Evolutionary conservation across 2,888 invertebrate species (phyloP).

Genomic region (Drosophila subsilvestris): DNA sequence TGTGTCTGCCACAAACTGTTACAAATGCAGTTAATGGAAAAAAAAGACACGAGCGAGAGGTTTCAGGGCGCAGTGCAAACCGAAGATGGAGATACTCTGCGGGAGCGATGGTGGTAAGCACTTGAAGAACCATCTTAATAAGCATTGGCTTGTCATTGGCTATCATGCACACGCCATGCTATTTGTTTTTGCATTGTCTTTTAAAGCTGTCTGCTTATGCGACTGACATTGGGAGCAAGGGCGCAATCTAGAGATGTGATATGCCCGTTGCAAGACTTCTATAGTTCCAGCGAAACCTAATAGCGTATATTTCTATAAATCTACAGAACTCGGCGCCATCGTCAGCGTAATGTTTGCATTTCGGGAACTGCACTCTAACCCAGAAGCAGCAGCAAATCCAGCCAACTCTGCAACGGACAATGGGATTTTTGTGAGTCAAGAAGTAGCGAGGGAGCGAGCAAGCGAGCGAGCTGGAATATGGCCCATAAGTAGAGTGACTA

Average conservation of each 20-base stretch:
- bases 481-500: constrained; percentile 29
- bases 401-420: constrained; percentile 14
- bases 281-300: not conserved
- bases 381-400: constrained; percentile 15
- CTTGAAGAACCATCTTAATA: no score
- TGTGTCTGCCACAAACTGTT: constrained; percentile 18
- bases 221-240: no score
- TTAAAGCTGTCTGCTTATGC: no score
- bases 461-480: constrained; percentile 2
- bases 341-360: constrained; percentile 26
- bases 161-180: no score
- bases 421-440: constrained; percentile 30
- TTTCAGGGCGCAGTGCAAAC: not conserved
- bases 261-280: no score
- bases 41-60: not conserved
- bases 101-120: no score
- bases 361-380: constrained; percentile 20
- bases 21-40: constrained; percentile 31
- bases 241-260: no score
- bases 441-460: not conserved
- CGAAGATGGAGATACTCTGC: not conserved
- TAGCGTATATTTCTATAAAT: not conserved
- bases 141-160: no score
- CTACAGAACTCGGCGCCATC: constrained; percentile 24
- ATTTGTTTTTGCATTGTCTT: no score